These are phyloP conservation scores for Hirtodrosophila confusa DNA, from an alignment of 2,888 invertebrate genomes.

Conservation along the genomic window DNA sequence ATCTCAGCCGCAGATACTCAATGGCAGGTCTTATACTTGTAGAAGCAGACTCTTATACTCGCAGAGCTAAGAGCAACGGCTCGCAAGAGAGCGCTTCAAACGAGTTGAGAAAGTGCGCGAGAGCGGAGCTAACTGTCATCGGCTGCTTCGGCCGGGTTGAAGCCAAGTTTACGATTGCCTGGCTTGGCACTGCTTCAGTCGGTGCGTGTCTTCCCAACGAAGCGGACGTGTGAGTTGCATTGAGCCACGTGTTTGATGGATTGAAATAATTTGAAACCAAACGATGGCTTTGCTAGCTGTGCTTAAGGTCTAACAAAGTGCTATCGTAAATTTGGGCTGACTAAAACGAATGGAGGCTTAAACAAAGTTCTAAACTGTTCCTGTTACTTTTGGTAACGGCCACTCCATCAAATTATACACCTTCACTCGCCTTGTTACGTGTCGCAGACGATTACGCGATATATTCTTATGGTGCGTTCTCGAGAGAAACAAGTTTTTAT, in stretches of 20 bases:
- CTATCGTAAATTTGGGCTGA: conserved; percentile 30
- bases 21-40: conserved; percentile 25
- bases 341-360: conserved; percentile 2
- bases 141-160: conserved; percentile 21
- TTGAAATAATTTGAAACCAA: neutral
- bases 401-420: conserved; percentile 18
- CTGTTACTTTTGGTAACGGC: conserved; percentile 36
- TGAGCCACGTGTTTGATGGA: neutral
- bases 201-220: conserved; percentile 63
- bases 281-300: conserved; percentile 66
- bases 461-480: conserved; percentile 62
- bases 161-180: conserved; percentile 47
- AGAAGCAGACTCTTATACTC: conserved; percentile 19
- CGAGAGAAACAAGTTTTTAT: conserved; percentile 70
- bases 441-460: conserved; percentile 70
- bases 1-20: conserved; percentile 1
- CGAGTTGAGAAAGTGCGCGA: conserved; percentile 44
- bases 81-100: conserved; percentile 20
- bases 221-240: conserved; percentile 23
- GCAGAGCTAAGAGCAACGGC: conserved; percentile 8
- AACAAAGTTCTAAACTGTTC: conserved; percentile 30
- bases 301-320: conserved; percentile 68
- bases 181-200: conserved; percentile 47
- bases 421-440: conserved; percentile 53
- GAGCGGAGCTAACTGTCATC: conserved; percentile 41